Evolutionary conservation across 92 coral and sea anemone species (phyloP), one percentile per base, ranked within the genome.

Genomic region (Actinostola sp.): DNA sequence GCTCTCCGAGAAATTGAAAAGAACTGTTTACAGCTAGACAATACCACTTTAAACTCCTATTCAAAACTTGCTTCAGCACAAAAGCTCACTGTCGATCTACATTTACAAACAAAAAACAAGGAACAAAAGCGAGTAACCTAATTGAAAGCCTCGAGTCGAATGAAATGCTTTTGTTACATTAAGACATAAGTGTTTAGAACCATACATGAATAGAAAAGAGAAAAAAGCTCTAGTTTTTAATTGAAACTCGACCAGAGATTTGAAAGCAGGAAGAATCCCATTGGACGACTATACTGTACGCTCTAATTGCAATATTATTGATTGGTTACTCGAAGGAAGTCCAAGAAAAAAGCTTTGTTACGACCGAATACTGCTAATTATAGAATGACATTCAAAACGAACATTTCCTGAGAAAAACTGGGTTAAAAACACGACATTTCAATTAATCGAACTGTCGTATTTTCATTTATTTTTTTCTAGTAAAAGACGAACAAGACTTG

Each of bases 21-120:
- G 69, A 53, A 54, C 61, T 86, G 92, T 86, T 86, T 86, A 82
- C 92, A 55, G 80, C 64, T 31, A 61, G 73, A 86, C 92, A 86
- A 86, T 86, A 66, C 80, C 77, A 80, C 92, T 86, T 72, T 76
- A 77, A 62, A 45, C 29, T 65, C 42, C 84, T 86, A 82, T 82
- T 63, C 78, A 86, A 65, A 75, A 55, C 68, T 75, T 72, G 84
- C 73, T 63, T 51, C 54, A 70, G 36, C 35, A 63, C 60, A 57
- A 82, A 69, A 66, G 87, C 62, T 57, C 56, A 64, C 65, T 43
- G 62, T 69, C 92, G 23, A 71, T 84, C 77, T 82, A 77, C 84
- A 86, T 66, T 83, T 73, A 44, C 75, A 29, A 72, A 70, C 77
- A 72, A 61, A 65, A 61, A 28, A 26, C 53, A 8, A 8, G 49